Conservation (phyloP, 2,113 vertebrate species). For the Burhinus bistriatus region DNA sequence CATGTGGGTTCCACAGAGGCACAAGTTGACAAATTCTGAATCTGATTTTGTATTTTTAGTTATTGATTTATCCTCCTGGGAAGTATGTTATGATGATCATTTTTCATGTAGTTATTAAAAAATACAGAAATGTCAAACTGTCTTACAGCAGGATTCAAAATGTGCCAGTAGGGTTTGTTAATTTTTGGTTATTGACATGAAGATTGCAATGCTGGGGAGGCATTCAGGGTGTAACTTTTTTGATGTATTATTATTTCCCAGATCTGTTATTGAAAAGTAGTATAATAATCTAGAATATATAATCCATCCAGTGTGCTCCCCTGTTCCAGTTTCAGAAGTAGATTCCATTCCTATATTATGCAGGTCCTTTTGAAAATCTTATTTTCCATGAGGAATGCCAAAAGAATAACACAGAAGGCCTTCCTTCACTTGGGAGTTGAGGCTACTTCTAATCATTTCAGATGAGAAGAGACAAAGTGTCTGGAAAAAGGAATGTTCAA, state of each 20-base stretch:
- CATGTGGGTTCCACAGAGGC: background rate
- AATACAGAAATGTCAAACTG: background rate
- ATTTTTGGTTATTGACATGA: background rate
- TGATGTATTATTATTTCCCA: background rate
- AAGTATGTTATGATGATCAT: background rate
- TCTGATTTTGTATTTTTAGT: slow-evolving; percentile 15
- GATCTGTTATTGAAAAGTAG: background rate
- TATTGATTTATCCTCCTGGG: slow-evolving; percentile 4
- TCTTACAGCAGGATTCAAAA: background rate
- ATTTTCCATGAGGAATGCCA: background rate
- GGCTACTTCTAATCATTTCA: background rate
- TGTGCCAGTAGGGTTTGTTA: background rate
- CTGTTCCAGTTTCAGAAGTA: background rate
- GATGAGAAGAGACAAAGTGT: background rate
- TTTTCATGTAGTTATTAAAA: background rate
- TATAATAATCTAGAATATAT: background rate
- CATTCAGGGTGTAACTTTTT: background rate
- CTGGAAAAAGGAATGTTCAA: background rate
- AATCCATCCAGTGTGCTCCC: background rate
- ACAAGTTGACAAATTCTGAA: background rate
- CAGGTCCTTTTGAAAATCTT: background rate
- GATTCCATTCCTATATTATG: background rate
- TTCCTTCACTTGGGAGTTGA: background rate
- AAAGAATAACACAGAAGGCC: background rate
- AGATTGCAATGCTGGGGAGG: background rate